Base-by-base conservation (phyloP, 2,113 vertebrate species). In the Megaceryle torquata region DNA sequence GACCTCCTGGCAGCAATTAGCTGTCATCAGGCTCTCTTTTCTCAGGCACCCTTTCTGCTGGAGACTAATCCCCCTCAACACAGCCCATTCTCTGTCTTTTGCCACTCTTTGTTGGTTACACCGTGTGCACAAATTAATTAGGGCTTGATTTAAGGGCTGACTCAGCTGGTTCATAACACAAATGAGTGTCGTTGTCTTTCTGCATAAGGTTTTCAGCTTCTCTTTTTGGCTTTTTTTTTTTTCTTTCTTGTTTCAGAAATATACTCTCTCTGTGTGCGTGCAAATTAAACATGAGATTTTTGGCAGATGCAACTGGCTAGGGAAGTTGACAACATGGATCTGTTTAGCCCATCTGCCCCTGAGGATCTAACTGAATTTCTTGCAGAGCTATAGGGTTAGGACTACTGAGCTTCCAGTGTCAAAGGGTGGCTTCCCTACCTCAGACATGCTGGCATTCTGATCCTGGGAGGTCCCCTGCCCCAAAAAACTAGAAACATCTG, bases 401-500 rank as follows among this genome's bases (percentile, higher is more conserved):
- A 94, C 81, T 96, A 85, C 82, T 88, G 88, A 96, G 76, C 88
- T 96, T 79, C 87, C 92, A 93, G 81, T 79, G 86, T 91, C 84
- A 96, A 96, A 91, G 74, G 43, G 83, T 83, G 92, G 71, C 77
- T 92, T 91, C 83, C 95, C 83, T 94, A 64, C 83, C 50, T 97
- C 91, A 88, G 71, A 91, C 81, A 84, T 59, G 50, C 68, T 95
- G 89, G 89, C 74, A 93, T 97, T 96, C 81, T 96, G 78, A 89
- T 96, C 79, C 64, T 97, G 96, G 96, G 97, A 97, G 96, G 97
- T 97, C 97, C 39, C 14, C 51, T 68, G 69, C 25, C 60, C 67
- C 75, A 64, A 89, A 79, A 93, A 88, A 1, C 31, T 43, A 92
- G 89, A 97, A 98, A 97, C 96, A 97, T 97, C 97, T 98, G 97